Evolutionary conservation across 2,888 invertebrate genomes (phyloP).

Genomic region (Syrista parreyssii): DNA sequence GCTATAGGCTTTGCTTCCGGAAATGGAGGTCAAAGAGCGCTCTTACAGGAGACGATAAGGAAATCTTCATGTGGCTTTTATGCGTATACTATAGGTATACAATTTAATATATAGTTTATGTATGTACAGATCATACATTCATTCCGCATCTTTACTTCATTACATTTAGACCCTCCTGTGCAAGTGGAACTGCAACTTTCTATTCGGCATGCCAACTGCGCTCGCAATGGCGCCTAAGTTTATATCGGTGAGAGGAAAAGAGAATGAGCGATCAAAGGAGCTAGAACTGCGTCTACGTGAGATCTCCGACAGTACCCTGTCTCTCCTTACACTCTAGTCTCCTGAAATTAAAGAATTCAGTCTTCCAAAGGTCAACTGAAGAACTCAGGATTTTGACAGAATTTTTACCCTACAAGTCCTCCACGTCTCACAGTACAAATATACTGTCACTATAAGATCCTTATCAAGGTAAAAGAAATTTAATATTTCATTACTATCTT

Average conservation of each 20-base stretch:
- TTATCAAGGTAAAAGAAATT: too few species aligned
- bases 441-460: too few species aligned
- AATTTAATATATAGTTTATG: not conserved
- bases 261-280: not conserved
- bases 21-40: not conserved
- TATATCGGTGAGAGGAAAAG: not conserved
- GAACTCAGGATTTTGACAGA: not conserved
- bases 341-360: not conserved
- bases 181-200: conserved; percentile 46
- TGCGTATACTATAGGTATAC: not conserved
- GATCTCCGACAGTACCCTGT: not conserved
- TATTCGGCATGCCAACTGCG: conserved; percentile 32
- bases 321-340: not conserved
- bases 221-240: not conserved
- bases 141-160: not conserved
- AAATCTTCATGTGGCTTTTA: not conserved
- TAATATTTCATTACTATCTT: too few species aligned
- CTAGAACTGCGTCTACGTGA: not conserved
- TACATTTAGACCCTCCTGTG: conserved; percentile 14
- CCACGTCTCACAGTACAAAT: not conserved
- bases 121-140: not conserved
- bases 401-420: not conserved
- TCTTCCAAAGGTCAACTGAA: not conserved
- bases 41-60: not conserved
- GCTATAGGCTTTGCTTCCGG: not conserved